Conservation (phyloP, 2,113 vertebrate species). For the Corydoras maculifer region DNA sequence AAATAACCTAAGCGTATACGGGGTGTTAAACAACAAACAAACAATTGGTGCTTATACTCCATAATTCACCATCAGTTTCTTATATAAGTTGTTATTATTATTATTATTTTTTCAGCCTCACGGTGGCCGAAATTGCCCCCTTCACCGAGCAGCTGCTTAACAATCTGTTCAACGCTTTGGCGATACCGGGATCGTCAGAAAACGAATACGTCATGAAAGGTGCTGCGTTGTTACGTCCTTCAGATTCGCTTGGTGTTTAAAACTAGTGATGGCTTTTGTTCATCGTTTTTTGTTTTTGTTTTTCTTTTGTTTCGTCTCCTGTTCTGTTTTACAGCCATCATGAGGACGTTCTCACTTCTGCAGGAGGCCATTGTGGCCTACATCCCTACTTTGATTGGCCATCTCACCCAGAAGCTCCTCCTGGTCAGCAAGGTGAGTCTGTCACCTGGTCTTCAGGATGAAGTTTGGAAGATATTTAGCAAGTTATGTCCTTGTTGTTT, state of each 20-base stretch:
- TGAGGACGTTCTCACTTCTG: constrained; percentile 96
- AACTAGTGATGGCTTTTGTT: not conserved
- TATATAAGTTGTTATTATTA: too few relatives aligned
- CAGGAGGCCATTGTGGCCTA: constrained; percentile 95
- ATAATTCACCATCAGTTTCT: too few relatives aligned
- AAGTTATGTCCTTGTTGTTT: too few relatives aligned
- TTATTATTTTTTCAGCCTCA: constrained; percentile 69
- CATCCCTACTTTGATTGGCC: constrained; percentile 88
- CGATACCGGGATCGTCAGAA: constrained; percentile 90
- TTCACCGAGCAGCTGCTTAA: constrained; percentile 90
- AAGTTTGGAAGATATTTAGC: too few relatives aligned
- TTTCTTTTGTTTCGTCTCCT: too few relatives aligned
- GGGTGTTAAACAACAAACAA: too few relatives aligned
- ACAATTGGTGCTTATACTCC: too few relatives aligned
- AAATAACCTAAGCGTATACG: too few relatives aligned
- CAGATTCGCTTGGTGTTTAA: not conserved
- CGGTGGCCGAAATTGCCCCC: constrained; percentile 81
- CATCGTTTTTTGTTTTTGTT: constrained; percentile 12
- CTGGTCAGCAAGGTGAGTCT: constrained; percentile 89
- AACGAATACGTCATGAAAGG: constrained; percentile 99
- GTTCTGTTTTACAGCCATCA: constrained; percentile 73
- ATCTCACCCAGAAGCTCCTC: constrained; percentile 94
- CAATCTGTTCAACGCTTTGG: constrained; percentile 90
- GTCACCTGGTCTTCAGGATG: too few relatives aligned
- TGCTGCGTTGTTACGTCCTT: constrained; percentile 37